phyloP scores from a whole-genome alignment of 2,113 vertebrate species.

The Pantherophis guttatus region DNA sequence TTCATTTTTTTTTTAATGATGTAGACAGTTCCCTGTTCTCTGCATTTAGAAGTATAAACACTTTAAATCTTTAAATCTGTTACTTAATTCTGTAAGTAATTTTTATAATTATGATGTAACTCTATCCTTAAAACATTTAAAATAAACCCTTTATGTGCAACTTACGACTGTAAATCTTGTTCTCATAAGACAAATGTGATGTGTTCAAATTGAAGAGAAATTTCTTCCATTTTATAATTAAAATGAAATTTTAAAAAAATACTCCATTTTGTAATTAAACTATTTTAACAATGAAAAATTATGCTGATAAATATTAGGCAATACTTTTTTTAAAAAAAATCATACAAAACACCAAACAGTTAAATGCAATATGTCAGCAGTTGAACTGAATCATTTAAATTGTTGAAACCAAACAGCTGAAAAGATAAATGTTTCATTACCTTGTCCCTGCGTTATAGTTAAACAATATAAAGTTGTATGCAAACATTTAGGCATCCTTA shows the following conservation, averaged over 20 bases:
- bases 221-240: slow-evolving; percentile 48
- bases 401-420: not conserved
- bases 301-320: slow-evolving; percentile 30
- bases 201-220: slow-evolving; percentile 49
- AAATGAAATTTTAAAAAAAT: not conserved
- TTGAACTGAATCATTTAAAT: slow-evolving; percentile 17
- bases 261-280: not conserved
- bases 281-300: slow-evolving; percentile 41
- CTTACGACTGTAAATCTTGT: slow-evolving; percentile 73
- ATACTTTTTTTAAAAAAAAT: slow-evolving; percentile 4
- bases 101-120: slow-evolving; percentile 93
- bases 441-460: not conserved
- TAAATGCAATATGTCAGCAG: slow-evolving; percentile 5
- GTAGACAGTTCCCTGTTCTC: slow-evolving; percentile 86
- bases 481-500: not conserved
- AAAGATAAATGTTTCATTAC: not conserved
- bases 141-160: slow-evolving; percentile 89
- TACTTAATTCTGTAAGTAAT: slow-evolving; percentile 89
- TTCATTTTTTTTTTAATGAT: slow-evolving; percentile 78
- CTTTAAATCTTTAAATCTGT: slow-evolving; percentile 76
- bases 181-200: slow-evolving; percentile 64
- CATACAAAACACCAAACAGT: not conserved
- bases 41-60: slow-evolving; percentile 89
- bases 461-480: not conserved
- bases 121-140: slow-evolving; percentile 90